Conservation (phyloP, 2,888 invertebrate genomes). For the Tetheella fluctuosa region DNA sequence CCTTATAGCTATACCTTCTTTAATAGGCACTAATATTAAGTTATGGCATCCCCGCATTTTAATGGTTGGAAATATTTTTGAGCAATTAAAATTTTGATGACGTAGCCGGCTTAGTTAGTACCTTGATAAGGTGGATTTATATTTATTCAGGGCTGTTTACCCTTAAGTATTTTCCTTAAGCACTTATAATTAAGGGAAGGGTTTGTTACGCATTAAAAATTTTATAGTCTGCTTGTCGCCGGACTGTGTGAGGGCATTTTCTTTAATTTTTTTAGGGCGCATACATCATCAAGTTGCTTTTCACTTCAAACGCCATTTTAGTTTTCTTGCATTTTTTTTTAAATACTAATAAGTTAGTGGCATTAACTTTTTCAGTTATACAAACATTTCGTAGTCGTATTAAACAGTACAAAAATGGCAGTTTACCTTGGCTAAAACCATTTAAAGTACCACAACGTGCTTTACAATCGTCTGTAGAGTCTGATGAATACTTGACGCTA, state of each 20-base stretch:
- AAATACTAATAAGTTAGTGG: too few relatives aligned
- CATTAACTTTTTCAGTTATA: too few relatives aligned
- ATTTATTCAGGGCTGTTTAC: constrained; percentile 30
- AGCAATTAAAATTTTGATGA: constrained; percentile 35
- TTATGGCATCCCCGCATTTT: constrained; percentile 24
- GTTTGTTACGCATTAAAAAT: constrained; percentile 6
- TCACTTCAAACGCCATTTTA: too few relatives aligned
- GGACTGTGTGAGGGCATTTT: too few relatives aligned
- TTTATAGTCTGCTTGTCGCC: neutral
- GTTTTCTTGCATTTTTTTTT: too few relatives aligned
- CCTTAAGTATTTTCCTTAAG: constrained; percentile 24
- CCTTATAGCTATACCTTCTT: constrained; percentile 26
- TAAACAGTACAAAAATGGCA: neutral
- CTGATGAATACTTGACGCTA: constrained; percentile 26
- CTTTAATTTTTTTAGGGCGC: too few relatives aligned
- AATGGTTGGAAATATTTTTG: constrained; percentile 34
- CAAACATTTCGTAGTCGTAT: too few relatives aligned
- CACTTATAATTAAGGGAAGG: constrained; percentile 10
- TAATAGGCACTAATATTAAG: constrained; percentile 30
- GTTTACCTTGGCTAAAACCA: neutral
- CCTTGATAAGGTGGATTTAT: constrained; percentile 37
- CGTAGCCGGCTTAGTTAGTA: constrained; percentile 25
- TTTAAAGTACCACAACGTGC: neutral
- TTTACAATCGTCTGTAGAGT: neutral
- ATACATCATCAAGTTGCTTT: too few relatives aligned